Evolutionary conservation across 2,797 vertebrate genomes (phyloP).

Genomic region (Saxicola maurus): DNA sequence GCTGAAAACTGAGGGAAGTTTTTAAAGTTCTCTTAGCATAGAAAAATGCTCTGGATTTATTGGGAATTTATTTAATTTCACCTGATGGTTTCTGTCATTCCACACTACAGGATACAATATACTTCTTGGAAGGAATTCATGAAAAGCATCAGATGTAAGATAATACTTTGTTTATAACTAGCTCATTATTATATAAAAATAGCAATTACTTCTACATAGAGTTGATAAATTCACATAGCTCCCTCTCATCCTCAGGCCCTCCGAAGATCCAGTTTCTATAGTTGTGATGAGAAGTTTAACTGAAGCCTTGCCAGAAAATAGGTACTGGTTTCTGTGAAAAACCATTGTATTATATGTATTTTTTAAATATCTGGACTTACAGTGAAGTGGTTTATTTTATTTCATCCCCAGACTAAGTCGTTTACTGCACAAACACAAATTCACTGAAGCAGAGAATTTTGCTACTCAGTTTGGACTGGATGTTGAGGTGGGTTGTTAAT

Average conservation of each 20-base stretch:
- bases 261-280: slow-evolving; percentile 69
- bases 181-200: background rate
- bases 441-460: slow-evolving; percentile 94
- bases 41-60: background rate
- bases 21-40: background rate
- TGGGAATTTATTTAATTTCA: background rate
- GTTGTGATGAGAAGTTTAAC: slow-evolving; percentile 89
- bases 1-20: background rate
- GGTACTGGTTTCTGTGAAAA: slow-evolving; percentile 66
- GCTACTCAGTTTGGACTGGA: slow-evolving; percentile 91
- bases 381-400: background rate
- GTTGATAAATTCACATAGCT: background rate
- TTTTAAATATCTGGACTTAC: background rate
- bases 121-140: slow-evolving; percentile 86
- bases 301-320: slow-evolving; percentile 96
- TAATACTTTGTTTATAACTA: background rate
- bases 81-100: background rate
- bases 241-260: slow-evolving; percentile 41
- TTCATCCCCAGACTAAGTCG: slow-evolving; percentile 82
- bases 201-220: background rate
- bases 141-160: slow-evolving; percentile 79
- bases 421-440: slow-evolving; percentile 91
- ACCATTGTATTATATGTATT: fast-evolving
- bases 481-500: slow-evolving; percentile 78
- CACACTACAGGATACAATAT: slow-evolving; percentile 85